Evolutionary conservation across 2,113 vertebrate species (phyloP), one percentile per base, ranked within the genome.

Genomic region (Mionectes macconnelli): DNA sequence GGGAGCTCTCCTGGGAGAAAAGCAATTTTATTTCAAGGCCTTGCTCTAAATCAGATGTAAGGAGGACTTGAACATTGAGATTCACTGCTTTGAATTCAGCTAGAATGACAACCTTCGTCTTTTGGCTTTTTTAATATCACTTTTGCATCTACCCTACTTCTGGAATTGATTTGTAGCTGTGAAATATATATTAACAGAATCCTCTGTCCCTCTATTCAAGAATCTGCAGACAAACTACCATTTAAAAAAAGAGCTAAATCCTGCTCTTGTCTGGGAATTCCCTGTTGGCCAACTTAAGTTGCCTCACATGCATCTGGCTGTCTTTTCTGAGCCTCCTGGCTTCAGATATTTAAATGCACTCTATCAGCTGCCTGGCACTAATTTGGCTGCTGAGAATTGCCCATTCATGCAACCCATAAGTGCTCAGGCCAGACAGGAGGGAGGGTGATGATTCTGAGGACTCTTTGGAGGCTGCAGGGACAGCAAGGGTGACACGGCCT

Each of bases 351-450:
- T 59, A 47, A 92, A 80, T 49, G 23, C 8, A 45, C 55, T 39
- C 8, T 30, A 2, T 57, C 45, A 67, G n/a, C 33, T 77, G 17
- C 15, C 45, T 66, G 68, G 22, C 59, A 66, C 13, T 73, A 66
- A 55, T 89, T 63, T 70, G 18, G 19, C 28, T 28, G 18, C 35
- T 55, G 45, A 53, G 39, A n/a, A 57, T 62, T 62, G 50, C 19
- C 17, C 14, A 14, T 81, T 52, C 47, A 22, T 57, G 28, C 40
- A 66, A 18, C 35, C 44, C 0, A 0, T 4, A 7, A 6, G 14
- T 45, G 4, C 28, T 74, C 50, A 42, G 49, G 39, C 9, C 70
- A 63, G 45, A 17, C 1, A 3, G 35, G 35, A 59, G 24, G 22
- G 7, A 72, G 33, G 5, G 7, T 28, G 49, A 53, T 47, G 44